phyloP scores from a whole-genome alignment of 2,888 invertebrate species.

The Nemotelus pantherinus region DNA sequence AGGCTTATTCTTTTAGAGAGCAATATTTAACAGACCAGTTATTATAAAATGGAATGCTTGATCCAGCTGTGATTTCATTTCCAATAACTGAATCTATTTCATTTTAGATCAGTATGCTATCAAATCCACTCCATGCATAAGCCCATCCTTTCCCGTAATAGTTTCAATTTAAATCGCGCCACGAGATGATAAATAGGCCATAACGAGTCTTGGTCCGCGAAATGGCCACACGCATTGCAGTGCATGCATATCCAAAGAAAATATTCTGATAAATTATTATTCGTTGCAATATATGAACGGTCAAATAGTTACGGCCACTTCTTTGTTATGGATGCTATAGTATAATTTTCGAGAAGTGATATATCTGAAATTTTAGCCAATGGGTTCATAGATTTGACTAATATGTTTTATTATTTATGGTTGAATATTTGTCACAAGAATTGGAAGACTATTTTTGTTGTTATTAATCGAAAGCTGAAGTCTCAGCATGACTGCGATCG shows the following conservation, averaged over 20 bases:
- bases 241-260: background rate
- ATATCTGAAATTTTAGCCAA: conserved; percentile 10
- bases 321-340: conserved; percentile 32
- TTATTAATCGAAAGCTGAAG: background rate
- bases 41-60: too few species aligned
- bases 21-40: too few species aligned
- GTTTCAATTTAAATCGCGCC: conserved; percentile 7
- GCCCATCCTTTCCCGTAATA: too few species aligned
- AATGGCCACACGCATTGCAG: conserved; percentile 36
- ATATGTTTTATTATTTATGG: conserved; percentile 24
- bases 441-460: background rate
- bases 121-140: too few species aligned
- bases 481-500: background rate
- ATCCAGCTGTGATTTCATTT: too few species aligned
- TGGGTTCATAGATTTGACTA: background rate
- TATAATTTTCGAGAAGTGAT: conserved; percentile 1
- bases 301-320: conserved; percentile 19
- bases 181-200: conserved; percentile 30
- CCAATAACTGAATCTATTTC: too few species aligned
- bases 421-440: conserved; percentile 9
- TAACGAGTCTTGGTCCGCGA: conserved; percentile 19
- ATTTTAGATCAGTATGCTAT: too few species aligned
- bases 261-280: conserved; percentile 34
- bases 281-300: conserved; percentile 17
- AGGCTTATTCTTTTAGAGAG: too few species aligned